Percentiles rank a stretch among this genome's conserved stretches.
phyloP scores from a whole-genome alignment of 2,888 invertebrate species.

The Rhimphoctona megacephalus region DNA sequence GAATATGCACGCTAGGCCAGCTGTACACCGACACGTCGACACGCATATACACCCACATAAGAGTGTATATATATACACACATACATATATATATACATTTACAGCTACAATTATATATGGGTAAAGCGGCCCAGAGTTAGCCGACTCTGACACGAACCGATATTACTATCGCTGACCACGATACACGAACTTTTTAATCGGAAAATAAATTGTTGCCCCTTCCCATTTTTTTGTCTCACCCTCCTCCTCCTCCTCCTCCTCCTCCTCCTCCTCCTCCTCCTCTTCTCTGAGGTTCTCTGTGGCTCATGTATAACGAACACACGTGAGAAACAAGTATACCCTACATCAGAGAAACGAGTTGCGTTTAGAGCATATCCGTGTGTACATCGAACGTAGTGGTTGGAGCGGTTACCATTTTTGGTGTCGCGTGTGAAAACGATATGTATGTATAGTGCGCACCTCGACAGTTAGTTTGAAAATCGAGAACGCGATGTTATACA shows the following conservation, averaged over 20 bases:
- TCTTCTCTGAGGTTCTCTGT: slow-evolving; percentile 5
- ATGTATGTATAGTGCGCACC: slow-evolving; percentile 27
- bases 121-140: slow-evolving; percentile 37
- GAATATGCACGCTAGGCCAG: slow-evolving; percentile 72
- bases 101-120: slow-evolving; percentile 12
- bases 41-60: background rate
- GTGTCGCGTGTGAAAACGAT: slow-evolving; percentile 65
- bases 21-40: slow-evolving; percentile 9
- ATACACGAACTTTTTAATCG: slow-evolving; percentile 73
- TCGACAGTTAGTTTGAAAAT: slow-evolving; percentile 59
- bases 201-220: slow-evolving; percentile 72
- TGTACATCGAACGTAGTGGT: slow-evolving; percentile 22
- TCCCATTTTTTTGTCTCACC: slow-evolving; percentile 2
- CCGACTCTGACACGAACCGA: slow-evolving; percentile 66
- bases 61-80: background rate
- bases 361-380: slow-evolving; percentile 48
- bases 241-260: background rate
- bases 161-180: slow-evolving; percentile 71
- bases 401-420: slow-evolving; percentile 37
- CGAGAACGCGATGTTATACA: slow-evolving; percentile 63
- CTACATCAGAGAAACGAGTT: slow-evolving; percentile 42
- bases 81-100: slow-evolving; percentile 5
- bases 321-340: background rate
- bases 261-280: background rate
- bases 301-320: slow-evolving; percentile 17